Evolutionary conservation across 23 tunicate genomes (phyloP), one percentile per base, ranked within the genome.

Genomic region (Diplosoma virens): DNA sequence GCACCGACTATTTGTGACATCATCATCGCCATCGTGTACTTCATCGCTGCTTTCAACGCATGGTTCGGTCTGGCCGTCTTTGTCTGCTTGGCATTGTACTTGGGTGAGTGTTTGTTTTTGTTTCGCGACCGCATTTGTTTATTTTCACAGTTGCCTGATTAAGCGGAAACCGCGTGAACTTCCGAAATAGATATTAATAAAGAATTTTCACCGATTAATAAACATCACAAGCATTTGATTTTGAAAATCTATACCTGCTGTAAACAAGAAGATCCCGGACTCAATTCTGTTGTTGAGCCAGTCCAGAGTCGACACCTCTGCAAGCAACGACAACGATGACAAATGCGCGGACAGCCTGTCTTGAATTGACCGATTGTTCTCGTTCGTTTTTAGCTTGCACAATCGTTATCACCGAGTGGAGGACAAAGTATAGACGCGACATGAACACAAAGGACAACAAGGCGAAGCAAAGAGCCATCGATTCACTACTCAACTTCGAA

Each of bases 11-110:
- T 93, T 32, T 66, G 32, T 36, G 98, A 93, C 64, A 82, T 93
- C 55, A 35, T 93, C 0, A 80, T 93, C 33, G 98, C 98, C n/a
- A 78, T 93, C 53, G 84, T 86, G 34, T 93, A 81, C 59, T 93
- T 93, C 67, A 61, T 78, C 14, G 46, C 87, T 23, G 81, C 87
- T 14, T 93, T 93, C 72, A 81, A 93, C 61, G 84, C 81, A 36
- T 82, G 93, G 92, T 93, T 93, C 54, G 92, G 93, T 5, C 50
- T 93, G 56, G 81, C 86, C 33, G 87, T 93, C 16, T 86, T 93
- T 72, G 76, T 85, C 21, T 84, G 87, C 45, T 25, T 85, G 35
- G 56, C 75, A 4, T 30, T 80, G 0, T 91, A 91, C 32, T 30
- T 91, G 0, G 83, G 96, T 89, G 33, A 83, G 89, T 65, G 16